Conservation (phyloP, 2,888 invertebrate genomes). For the Troilus luridus region DNA sequence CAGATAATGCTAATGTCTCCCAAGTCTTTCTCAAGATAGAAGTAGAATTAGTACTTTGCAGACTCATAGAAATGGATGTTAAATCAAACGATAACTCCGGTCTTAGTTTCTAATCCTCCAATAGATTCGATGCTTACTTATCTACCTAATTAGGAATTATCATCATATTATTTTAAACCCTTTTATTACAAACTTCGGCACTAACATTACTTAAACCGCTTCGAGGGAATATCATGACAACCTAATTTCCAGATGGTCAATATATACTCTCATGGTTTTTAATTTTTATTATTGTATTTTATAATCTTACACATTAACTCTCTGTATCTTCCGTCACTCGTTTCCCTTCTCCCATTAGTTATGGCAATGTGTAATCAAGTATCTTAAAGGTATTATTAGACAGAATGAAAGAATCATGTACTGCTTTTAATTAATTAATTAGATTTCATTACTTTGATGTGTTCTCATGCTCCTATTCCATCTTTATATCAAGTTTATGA, state of each 20-base stretch:
- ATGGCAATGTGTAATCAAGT: not conserved
- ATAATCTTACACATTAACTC: not conserved
- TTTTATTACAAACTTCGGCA: not conserved
- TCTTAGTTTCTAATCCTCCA: not conserved
- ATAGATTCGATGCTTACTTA: not conserved
- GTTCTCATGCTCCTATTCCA: too few species aligned
- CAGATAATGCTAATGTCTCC: too few species aligned
- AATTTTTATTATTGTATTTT: too few species aligned
- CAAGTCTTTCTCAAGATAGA: too few species aligned
- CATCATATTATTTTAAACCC: not conserved
- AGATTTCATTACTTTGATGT: not conserved
- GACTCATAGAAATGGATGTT: too few species aligned
- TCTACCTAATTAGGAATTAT: not conserved
- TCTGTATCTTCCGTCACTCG: not conserved
- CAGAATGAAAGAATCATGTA: not conserved
- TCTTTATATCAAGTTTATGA: too few species aligned
- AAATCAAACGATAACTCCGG: too few species aligned
- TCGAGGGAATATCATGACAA: not conserved
- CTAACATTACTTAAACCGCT: not conserved
- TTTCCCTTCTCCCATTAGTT: not conserved
- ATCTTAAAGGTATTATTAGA: not conserved
- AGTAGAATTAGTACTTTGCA: too few species aligned
- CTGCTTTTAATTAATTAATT: not conserved
- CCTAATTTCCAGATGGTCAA: not conserved
- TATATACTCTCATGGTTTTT: not conserved